These are phyloP conservation scores for Hippocampus barbouri DNA, from an alignment of 2,113 vertebrate genomes.

Conservation along the genomic window DNA sequence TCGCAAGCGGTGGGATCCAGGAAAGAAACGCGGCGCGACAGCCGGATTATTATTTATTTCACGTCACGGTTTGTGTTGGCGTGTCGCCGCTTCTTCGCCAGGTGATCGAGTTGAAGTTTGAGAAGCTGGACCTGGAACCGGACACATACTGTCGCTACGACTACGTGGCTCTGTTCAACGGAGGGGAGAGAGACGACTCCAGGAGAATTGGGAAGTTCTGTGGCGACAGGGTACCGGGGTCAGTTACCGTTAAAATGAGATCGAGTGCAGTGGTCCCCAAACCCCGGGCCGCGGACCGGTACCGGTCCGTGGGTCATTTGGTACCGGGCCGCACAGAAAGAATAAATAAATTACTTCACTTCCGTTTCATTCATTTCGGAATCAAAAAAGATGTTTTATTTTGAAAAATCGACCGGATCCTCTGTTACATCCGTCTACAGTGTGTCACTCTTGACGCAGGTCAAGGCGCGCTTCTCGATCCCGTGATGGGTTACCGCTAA, in stretches of 20 bases:
- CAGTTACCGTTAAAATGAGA: constrained; percentile 27
- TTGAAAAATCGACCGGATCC: too few relatives aligned
- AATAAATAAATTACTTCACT: too few relatives aligned
- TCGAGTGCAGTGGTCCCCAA: too few relatives aligned
- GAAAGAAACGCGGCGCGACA: constrained; percentile 12
- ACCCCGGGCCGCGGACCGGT: too few relatives aligned
- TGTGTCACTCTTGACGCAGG: too few relatives aligned
- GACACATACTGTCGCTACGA: constrained; percentile 89
- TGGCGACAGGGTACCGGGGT: constrained; percentile 78
- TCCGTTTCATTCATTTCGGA: too few relatives aligned
- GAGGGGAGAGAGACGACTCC: constrained; percentile 76
- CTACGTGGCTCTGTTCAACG: constrained; percentile 85
- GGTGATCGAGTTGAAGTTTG: constrained; percentile 83
- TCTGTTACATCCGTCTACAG: too few relatives aligned
- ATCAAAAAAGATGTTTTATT: too few relatives aligned
- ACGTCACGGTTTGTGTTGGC: constrained; percentile 21
- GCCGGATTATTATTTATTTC: background rate
- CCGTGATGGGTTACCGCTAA: too few relatives aligned
- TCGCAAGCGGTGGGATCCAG: constrained; percentile 10
- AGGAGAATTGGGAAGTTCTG: constrained; percentile 85
- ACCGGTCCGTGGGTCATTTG: too few relatives aligned
- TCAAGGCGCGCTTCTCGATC: too few relatives aligned
- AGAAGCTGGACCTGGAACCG: constrained; percentile 82
- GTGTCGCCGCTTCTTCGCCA: constrained; percentile 35
- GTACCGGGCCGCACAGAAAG: too few relatives aligned